Conservation (phyloP, 2,888 invertebrate genomes). For the Eurois occulta region DNA sequence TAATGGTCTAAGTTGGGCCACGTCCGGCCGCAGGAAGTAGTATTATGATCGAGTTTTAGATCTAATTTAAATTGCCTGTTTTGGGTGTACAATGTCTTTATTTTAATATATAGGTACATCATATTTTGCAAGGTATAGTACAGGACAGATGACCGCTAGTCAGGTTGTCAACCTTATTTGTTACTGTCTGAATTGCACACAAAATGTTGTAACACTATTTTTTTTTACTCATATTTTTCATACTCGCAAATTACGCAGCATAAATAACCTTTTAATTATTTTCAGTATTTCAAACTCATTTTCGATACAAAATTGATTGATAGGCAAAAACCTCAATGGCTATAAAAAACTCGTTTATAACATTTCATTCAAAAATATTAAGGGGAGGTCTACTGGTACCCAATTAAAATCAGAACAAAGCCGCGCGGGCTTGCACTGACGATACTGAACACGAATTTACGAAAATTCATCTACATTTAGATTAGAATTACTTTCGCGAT, state of each 20-base stretch:
- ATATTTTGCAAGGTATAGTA: background rate
- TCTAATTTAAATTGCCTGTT: slow-evolving; percentile 45
- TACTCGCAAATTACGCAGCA: background rate
- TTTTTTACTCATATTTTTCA: background rate
- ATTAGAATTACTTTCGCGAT: slow-evolving; percentile 70
- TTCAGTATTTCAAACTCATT: slow-evolving; percentile 5
- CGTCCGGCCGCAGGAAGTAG: slow-evolving; percentile 61
- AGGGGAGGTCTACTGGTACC: slow-evolving; percentile 66
- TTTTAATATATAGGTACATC: background rate
- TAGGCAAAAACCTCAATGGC: slow-evolving; percentile 23
- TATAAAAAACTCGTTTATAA: slow-evolving; percentile 51
- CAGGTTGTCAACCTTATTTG: background rate
- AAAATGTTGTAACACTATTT: too few species aligned
- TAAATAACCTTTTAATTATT: background rate
- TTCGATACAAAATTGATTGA: slow-evolving; percentile 37
- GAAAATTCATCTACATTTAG: slow-evolving; percentile 76
- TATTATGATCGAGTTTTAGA: slow-evolving; percentile 56
- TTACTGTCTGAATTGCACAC: background rate
- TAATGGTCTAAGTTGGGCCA: slow-evolving; percentile 71
- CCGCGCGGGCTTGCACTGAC: slow-evolving; percentile 67
- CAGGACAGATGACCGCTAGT: background rate
- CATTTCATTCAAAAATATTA: slow-evolving; percentile 61
- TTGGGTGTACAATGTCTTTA: background rate
- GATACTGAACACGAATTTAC: slow-evolving; percentile 63
- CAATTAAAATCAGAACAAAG: slow-evolving; percentile 78